These are phyloP conservation scores for Scaptomyza reducta DNA, from an alignment of 2,888 invertebrate genomes.

Conservation along the genomic window DNA sequence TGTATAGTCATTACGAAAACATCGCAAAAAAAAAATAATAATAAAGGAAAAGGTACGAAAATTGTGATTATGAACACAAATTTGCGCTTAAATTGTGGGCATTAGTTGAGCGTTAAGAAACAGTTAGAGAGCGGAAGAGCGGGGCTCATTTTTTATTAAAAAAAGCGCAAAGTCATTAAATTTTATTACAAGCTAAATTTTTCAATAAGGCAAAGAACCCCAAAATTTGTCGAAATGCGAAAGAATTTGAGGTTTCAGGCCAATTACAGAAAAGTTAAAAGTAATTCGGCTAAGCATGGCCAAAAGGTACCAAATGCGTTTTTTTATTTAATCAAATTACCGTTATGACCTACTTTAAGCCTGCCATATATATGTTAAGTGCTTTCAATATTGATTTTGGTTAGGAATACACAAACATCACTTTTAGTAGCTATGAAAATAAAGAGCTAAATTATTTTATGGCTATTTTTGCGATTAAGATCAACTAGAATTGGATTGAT, in stretches of 20 bases:
- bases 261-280: slow-evolving; percentile 29
- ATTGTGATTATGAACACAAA: slow-evolving; percentile 78
- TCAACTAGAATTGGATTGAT: not conserved
- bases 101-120: slow-evolving; percentile 23
- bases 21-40: not conserved
- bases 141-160: slow-evolving; percentile 64
- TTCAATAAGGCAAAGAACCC: slow-evolving; percentile 66
- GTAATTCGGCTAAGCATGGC: not conserved
- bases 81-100: slow-evolving; percentile 71
- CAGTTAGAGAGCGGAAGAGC: not conserved
- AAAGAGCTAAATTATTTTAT: not conserved
- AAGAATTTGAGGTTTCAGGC: slow-evolving; percentile 8
- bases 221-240: slow-evolving; percentile 5
- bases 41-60: slow-evolving; percentile 69
- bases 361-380: not conserved
- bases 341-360: not conserved
- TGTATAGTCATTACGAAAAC: slow-evolving; percentile 67
- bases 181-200: slow-evolving; percentile 77
- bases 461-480: not conserved
- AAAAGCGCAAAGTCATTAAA: slow-evolving; percentile 76
- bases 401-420: not conserved
- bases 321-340: slow-evolving; percentile 1
- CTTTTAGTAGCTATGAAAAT: not conserved
- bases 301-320: not conserved
- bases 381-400: not conserved